A percentile compares a stretch with the other conserved stretches of the same genome.
phyloP scores from a whole-genome alignment of 2,888 invertebrate genomes.

The Chrysina gloriosa region DNA sequence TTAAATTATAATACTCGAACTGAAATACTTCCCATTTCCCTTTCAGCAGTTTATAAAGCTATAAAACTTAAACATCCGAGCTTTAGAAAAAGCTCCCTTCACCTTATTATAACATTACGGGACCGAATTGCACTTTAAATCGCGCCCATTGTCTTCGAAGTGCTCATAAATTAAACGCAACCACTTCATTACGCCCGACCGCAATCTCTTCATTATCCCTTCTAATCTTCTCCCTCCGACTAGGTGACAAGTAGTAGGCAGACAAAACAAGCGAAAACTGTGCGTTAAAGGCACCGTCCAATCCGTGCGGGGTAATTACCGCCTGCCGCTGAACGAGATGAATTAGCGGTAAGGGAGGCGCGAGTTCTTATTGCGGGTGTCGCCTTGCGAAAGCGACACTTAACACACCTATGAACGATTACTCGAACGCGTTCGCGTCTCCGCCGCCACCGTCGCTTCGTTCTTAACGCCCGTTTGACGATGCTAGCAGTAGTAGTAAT shows the following conservation, averaged over 20 bases:
- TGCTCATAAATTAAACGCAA: neutral
- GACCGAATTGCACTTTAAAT: neutral
- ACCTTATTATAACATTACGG: neutral
- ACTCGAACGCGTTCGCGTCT: too few relatives aligned
- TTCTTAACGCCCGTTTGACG: too few relatives aligned
- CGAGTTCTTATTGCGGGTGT: conserved; percentile 50
- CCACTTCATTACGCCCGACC: conserved; percentile 19
- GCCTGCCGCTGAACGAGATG: conserved; percentile 51
- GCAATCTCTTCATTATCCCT: conserved; percentile 10
- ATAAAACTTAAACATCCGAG: too few relatives aligned
- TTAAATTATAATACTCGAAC: too few relatives aligned
- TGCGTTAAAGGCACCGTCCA: conserved; percentile 37
- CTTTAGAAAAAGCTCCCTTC: too few relatives aligned
- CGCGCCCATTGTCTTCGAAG: neutral
- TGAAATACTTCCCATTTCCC: too few relatives aligned
- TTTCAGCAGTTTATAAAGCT: too few relatives aligned
- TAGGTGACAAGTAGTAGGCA: conserved; percentile 6
- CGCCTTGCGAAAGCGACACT: conserved; percentile 35
- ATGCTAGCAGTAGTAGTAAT: neutral
- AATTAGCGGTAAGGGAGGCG: conserved; percentile 42
- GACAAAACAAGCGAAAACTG: conserved; percentile 42
- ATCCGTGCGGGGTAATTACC: conserved; percentile 44
- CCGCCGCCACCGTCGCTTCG: too few relatives aligned
- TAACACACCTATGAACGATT: conserved; percentile 41
- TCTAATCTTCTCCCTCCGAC: conserved; percentile 5